phyloP scores from a whole-genome alignment of 1,140 invertebrate genomes.

The Tachypleus tridentatus region DNA sequence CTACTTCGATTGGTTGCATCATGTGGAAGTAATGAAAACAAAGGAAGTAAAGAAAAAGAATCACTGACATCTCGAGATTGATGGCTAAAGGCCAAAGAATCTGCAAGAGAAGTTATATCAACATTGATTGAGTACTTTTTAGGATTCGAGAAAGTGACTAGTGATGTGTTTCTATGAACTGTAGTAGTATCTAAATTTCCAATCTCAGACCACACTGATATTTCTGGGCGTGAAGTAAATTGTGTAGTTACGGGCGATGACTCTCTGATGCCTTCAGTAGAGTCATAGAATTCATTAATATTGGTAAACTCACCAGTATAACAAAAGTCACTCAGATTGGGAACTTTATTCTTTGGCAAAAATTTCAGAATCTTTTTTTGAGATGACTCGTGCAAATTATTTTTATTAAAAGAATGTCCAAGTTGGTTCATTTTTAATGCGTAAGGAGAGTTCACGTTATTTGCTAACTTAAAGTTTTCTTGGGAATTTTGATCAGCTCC shows the following conservation, averaged over 20 bases:
- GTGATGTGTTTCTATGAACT: conserved; percentile 19
- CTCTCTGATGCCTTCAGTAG: conserved; percentile 37
- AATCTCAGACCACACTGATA: conserved; percentile 30
- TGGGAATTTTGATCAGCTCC: conserved; percentile 30
- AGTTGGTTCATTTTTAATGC: conserved; percentile 25
- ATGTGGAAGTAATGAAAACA: conserved; percentile 20
- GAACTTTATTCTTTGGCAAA: conserved; percentile 23
- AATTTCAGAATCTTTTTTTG: conserved; percentile 29
- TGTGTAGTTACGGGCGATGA: conserved; percentile 38
- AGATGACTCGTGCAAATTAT: conserved; percentile 20
- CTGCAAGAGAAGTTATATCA: conserved; percentile 17
- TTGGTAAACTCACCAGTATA: conserved; percentile 20
- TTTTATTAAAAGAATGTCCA: conserved; percentile 24
- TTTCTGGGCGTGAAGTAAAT: conserved; percentile 25
- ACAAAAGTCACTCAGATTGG: conserved; percentile 26
- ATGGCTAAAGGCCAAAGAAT: conserved; percentile 29
- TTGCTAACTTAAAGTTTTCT: conserved; percentile 17
- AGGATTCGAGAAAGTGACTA: conserved; percentile 44
- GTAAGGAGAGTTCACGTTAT: conserved; percentile 22
- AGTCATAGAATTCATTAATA: conserved; percentile 32
- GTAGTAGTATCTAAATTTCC: conserved; percentile 22
- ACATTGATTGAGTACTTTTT: conserved; percentile 17
- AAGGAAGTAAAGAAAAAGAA: conserved; percentile 26
- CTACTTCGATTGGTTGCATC: neutral
- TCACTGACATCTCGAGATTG: conserved; percentile 34